phyloP scores from a whole-genome alignment of 2,888 invertebrate species.

The Sinotaia quadrata region DNA sequence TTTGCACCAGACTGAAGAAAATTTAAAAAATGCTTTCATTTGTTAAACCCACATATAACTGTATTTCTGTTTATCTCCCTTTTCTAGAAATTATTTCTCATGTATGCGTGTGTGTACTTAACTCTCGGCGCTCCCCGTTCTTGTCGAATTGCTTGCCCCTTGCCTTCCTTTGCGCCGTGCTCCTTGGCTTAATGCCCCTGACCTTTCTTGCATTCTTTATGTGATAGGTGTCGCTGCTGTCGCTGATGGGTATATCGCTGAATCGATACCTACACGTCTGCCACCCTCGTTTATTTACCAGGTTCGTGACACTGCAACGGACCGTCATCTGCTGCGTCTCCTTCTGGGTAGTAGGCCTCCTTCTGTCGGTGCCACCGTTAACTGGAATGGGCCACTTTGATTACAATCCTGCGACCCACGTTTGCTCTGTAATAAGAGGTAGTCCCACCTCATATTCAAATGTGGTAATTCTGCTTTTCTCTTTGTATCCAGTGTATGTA shows the following conservation, averaged over 20 bases:
- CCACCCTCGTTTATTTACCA: slow-evolving; percentile 6
- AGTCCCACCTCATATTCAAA: background rate
- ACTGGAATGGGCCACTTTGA: slow-evolving; percentile 3
- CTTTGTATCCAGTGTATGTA: background rate
- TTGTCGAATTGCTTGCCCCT: no score
- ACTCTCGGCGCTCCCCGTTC: no score
- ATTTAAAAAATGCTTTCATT: no score
- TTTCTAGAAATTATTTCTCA: no score
- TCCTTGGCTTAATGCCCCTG: no score
- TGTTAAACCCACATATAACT: no score
- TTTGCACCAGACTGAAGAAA: no score
- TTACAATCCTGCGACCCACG: slow-evolving; percentile 12
- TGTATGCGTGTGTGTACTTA: no score
- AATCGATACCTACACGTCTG: slow-evolving; percentile 27
- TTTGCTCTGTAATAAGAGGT: slow-evolving; percentile 8
- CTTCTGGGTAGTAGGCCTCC: slow-evolving; percentile 6
- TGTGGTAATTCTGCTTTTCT: background rate
- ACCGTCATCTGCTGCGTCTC: background rate
- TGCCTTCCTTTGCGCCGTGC: no score
- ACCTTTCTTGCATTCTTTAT: no score
- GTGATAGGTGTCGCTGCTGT: slow-evolving; percentile 4
- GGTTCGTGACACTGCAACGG: slow-evolving; percentile 12
- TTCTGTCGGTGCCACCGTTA: slow-evolving; percentile 8
- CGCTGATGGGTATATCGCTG: slow-evolving; percentile 18
- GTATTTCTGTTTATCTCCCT: no score